A percentile compares a stretch with the other conserved stretches of the same genome.
Conservation (phyloP, 2,888 invertebrate genomes). For the Hypena proboscidalis region DNA sequence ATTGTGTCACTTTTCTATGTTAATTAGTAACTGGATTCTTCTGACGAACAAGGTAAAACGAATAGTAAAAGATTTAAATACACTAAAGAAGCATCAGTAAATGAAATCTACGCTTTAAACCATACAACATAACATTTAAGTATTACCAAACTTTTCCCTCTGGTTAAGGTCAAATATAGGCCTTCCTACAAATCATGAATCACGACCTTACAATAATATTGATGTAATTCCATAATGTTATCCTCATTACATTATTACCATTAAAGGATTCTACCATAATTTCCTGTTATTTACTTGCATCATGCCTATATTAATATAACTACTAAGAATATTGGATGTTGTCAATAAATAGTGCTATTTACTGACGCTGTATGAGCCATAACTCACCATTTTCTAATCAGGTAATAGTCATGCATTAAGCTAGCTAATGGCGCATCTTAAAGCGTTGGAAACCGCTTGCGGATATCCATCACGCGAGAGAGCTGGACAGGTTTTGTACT, state of each 20-base stretch:
- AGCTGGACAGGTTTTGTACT: constrained; percentile 13
- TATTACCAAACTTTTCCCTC: too few species aligned
- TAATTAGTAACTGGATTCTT: too few species aligned
- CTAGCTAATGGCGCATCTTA: constrained; percentile 27
- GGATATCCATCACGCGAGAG: constrained; percentile 22
- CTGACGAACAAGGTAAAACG: too few species aligned
- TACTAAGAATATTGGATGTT: not conserved
- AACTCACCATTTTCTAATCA: constrained; percentile 31
- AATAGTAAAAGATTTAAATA: too few species aligned
- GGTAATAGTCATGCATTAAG: constrained; percentile 17
- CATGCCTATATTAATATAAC: not conserved
- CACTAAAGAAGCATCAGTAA: too few species aligned
- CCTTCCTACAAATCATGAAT: too few species aligned
- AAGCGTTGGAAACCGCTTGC: constrained; percentile 12
- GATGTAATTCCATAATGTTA: not conserved
- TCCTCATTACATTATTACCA: constrained; percentile 1
- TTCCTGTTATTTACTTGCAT: not conserved
- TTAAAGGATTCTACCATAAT: not conserved
- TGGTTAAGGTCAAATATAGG: too few species aligned
- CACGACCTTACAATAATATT: not conserved
- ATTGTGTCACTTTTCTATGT: too few species aligned
- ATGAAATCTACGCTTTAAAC: too few species aligned
- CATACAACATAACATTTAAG: too few species aligned
- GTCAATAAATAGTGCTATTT: constrained; percentile 1
- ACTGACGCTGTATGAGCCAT: constrained; percentile 13